Evolutionary conservation across 2,113 vertebrate species (phyloP).

Genomic region (Boulengerochromis microlepis): DNA sequence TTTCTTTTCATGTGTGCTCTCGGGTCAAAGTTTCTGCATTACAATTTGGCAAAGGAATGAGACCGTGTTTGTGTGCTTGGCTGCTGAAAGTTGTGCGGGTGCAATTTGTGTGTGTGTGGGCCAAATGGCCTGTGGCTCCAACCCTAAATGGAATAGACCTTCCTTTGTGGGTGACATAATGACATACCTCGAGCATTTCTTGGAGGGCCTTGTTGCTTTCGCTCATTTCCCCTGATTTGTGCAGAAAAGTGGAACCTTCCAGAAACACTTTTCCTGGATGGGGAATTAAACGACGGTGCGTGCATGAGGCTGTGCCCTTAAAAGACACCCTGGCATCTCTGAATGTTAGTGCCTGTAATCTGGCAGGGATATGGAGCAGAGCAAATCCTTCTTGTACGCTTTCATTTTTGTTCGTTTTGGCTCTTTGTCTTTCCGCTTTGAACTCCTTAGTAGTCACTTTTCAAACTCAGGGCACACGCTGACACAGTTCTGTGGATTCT

Average conservation of each 20-base stretch:
- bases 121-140: conserved; percentile 46
- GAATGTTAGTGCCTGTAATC: not conserved
- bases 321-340: conserved; percentile 11
- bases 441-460: not conserved
- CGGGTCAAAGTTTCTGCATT: conserved; percentile 18
- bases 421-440: not conserved
- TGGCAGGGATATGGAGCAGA: not conserved
- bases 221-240: conserved; percentile 20
- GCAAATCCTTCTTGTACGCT: not conserved
- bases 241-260: conserved; percentile 27
- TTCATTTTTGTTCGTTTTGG: not conserved
- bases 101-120: conserved; percentile 39
- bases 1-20: conserved; percentile 24
- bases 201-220: conserved; percentile 41
- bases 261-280: conserved; percentile 9
- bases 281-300: not conserved
- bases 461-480: not conserved
- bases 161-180: conserved; percentile 66
- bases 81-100: conserved; percentile 9
- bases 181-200: conserved; percentile 57
- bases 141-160: conserved; percentile 52
- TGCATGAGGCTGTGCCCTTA: not conserved
- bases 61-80: conserved; percentile 29
- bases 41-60: conserved; percentile 29
- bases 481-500: not conserved